Evolutionary conservation across 2,888 invertebrate genomes (phyloP), one percentile per base, ranked within the genome.

Genomic region (Lepeophtheirus nordmannii): DNA sequence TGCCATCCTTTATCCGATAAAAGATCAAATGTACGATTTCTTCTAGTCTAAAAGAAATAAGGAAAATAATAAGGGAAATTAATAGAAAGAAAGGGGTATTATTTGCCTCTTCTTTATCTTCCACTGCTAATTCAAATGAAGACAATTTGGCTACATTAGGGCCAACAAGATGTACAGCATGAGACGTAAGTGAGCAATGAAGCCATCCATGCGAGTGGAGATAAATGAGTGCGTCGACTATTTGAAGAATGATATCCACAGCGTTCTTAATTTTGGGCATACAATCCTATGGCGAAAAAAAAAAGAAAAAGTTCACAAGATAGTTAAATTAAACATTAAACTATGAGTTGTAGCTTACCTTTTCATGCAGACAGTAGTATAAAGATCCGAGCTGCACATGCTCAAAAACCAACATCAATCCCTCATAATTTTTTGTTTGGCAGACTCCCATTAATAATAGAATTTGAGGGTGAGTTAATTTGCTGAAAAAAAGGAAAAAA

Each of bases 361-460:
- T 71, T 61, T 73, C 71, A 69, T 78, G 76, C 11, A 78, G 69
- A 65, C 73, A 72, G 67, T 74, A 73, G 69, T 73, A 76, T 38
- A 78, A 72, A 1, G 77, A 78, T 11, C 77, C 77, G 40, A 72
- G 69, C 11, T 72, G 71, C 38, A 78, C 72, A 67, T 75, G 72
- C 69, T 78, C 78, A 71, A 74, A 78, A 14, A 78, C 72, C 8
- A 78, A 72, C 60, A 75, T 73, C 46, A 78, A 69, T 17, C 74
- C 73, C 66, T 77, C 76, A 39, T 75, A 71, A 67, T 74, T 73
- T 53, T 72, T 71, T 8, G 74, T 73, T 60, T 69, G 75, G 70
- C 76, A 76, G 1, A 76, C 72, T 12, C 76, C 78, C 74, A 78
- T 74, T 67, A 78, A 70, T 68, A 76, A 72, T 57, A 78, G 70